phyloP scores from a whole-genome alignment of 2,113 vertebrate genomes.

The Brachyhypopomus occidentalis region DNA sequence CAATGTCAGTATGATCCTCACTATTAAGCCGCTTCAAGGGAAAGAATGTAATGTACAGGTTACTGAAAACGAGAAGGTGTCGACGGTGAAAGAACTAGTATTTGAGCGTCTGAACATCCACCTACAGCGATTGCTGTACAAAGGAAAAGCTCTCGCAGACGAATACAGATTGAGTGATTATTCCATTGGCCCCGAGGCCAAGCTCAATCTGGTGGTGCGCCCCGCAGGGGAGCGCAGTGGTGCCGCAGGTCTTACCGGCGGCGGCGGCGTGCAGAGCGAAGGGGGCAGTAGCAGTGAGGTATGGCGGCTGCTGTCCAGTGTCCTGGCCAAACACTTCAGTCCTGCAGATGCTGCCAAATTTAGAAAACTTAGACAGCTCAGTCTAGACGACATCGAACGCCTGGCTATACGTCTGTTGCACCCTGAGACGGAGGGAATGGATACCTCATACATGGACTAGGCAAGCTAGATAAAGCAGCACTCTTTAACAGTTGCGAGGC shows the following conservation, averaged over 20 bases:
- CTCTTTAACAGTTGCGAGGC: not conserved
- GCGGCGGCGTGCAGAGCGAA: not conserved
- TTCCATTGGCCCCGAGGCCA: constrained; percentile 85
- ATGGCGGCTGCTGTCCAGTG: constrained; percentile 80
- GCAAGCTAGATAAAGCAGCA: not conserved
- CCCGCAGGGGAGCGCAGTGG: constrained; percentile 77
- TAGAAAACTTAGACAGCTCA: constrained; percentile 77
- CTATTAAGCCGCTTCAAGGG: constrained; percentile 79
- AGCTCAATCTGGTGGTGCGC: constrained; percentile 89
- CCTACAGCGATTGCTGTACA: constrained; percentile 86
- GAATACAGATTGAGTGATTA: constrained; percentile 88
- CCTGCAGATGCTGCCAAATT: constrained; percentile 84
- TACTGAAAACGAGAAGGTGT: constrained; percentile 82
- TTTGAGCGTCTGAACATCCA: constrained; percentile 81
- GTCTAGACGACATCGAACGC: constrained; percentile 90
- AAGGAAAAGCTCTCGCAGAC: constrained; percentile 89
- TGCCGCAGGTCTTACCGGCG: constrained; percentile 41
- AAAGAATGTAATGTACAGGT: constrained; percentile 83
- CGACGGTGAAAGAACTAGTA: constrained; percentile 81
- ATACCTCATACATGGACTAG: constrained; percentile 82
- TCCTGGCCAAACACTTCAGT: constrained; percentile 84
- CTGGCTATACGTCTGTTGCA: constrained; percentile 84
- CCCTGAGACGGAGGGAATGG: constrained; percentile 80
- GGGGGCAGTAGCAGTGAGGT: constrained; percentile 57
- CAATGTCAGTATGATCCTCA: constrained; percentile 74